These are phyloP conservation scores for Platysteira castanea DNA, from an alignment of 2,113 vertebrate genomes.

Conservation along the genomic window DNA sequence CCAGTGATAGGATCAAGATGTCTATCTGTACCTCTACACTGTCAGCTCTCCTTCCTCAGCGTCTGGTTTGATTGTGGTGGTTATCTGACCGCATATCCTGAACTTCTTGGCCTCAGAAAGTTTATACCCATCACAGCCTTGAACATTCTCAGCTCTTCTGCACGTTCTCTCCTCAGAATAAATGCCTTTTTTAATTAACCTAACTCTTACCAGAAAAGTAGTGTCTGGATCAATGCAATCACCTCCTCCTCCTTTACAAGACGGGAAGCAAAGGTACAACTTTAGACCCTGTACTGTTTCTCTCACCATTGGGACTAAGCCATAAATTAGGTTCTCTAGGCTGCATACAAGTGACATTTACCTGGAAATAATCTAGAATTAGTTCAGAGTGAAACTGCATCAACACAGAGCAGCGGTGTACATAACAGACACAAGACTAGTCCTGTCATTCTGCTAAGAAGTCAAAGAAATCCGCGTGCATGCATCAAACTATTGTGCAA, in stretches of 20 bases:
- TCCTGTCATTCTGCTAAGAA: not conserved
- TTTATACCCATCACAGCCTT: not conserved
- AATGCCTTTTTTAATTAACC: not conserved
- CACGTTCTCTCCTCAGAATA: not conserved
- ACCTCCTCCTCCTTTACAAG: not conserved
- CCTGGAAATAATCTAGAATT: not conserved
- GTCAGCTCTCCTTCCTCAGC: conserved; percentile 1
- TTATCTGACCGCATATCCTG: not conserved
- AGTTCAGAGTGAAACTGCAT: not conserved
- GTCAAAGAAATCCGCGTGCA: not conserved
- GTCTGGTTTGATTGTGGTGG: not conserved
- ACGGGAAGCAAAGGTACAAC: not conserved
- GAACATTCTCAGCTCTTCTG: not conserved
- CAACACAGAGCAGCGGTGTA: fast-evolving
- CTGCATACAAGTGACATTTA: not conserved
- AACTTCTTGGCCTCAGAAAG: not conserved
- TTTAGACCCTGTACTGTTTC: not conserved
- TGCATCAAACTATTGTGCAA: not conserved
- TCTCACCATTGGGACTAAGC: not conserved
- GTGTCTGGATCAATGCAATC: not conserved
- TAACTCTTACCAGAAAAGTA: not conserved
- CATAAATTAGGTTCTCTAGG: not conserved
- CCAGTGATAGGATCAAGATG: not conserved
- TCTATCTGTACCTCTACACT: not conserved
- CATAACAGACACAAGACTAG: not conserved